Conservation (phyloP, 2,113 vertebrate species). For the Tragelaphus imberbis region DNA sequence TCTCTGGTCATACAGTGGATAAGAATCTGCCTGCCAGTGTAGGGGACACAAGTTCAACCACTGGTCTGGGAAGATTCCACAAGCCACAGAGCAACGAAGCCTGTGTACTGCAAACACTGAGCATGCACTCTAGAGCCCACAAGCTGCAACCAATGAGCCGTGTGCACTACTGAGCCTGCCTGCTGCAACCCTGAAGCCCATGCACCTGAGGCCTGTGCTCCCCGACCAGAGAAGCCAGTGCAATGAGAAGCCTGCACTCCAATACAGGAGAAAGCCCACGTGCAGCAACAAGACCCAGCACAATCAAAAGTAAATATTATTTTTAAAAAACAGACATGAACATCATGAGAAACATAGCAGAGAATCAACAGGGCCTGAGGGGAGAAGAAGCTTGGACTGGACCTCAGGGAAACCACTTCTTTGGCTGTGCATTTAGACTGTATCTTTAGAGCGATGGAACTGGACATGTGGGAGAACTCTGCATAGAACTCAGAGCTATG, state of each 20-base stretch:
- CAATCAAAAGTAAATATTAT: not conserved
- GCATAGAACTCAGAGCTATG: not conserved
- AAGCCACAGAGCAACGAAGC: not conserved
- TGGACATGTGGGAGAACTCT: not conserved
- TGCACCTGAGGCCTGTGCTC: not conserved
- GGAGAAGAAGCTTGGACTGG: not conserved
- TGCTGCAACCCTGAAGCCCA: not conserved
- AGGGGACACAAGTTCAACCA: not conserved
- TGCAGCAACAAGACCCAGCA: not conserved
- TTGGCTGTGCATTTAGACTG: not conserved
- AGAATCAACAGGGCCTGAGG: not conserved
- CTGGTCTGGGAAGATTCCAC: not conserved
- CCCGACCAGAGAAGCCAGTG: not conserved
- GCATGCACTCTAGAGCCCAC: fast-evolving
- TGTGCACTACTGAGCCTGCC: fast-evolving
- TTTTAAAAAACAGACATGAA: not conserved
- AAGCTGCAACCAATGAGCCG: not conserved
- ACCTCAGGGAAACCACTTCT: too few relatives aligned
- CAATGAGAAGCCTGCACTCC: not conserved
- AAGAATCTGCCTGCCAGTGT: not conserved
- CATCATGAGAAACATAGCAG: not conserved
- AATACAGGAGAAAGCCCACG: fast-evolving
- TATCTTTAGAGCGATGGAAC: not conserved
- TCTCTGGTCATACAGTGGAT: not conserved
- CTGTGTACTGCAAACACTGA: not conserved